Conservation (phyloP, 2,113 vertebrate species). For the Poecilia latipinna region DNA sequence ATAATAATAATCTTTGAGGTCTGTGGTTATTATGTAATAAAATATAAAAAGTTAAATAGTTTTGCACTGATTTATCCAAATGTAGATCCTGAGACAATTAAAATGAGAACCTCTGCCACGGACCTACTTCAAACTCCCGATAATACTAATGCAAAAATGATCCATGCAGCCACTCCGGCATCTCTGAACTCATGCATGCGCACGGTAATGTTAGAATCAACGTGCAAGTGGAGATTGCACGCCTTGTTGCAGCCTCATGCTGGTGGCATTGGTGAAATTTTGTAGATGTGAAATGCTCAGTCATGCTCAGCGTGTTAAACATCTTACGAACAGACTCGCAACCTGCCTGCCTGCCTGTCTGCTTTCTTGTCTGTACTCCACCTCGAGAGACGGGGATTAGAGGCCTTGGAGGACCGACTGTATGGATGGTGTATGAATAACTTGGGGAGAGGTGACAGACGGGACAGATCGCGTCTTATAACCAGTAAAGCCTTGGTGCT, state of each 20-base stretch:
- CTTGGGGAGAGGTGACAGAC: conserved; percentile 81
- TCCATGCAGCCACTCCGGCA: background rate
- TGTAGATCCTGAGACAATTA: background rate
- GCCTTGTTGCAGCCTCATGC: conserved; percentile 51
- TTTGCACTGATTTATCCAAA: background rate
- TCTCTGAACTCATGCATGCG: conserved; percentile 24
- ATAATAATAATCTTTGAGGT: too few relatives aligned
- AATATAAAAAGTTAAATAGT: background rate
- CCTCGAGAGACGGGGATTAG: conserved; percentile 81
- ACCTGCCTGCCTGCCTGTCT: conserved; percentile 70
- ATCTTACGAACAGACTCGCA: conserved; percentile 72
- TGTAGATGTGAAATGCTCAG: conserved; percentile 69
- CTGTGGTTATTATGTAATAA: too few relatives aligned
- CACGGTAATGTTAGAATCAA: conserved; percentile 41
- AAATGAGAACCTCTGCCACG: background rate
- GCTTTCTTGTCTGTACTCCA: conserved; percentile 73
- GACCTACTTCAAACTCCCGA: conserved; percentile 1
- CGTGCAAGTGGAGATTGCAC: conserved; percentile 7
- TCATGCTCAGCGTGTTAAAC: conserved; percentile 73
- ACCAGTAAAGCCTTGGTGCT: conserved; percentile 80
- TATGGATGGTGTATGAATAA: conserved; percentile 80
- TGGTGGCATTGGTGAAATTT: conserved; percentile 57
- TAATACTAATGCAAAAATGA: conserved; percentile 13
- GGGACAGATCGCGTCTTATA: conserved; percentile 83
- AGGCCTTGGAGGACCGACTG: conserved; percentile 79